A percentile compares a stretch with the other conserved stretches of the same genome.
phyloP scores from a whole-genome alignment of 1,140 invertebrate species.

The Riptortus pedestris region DNA sequence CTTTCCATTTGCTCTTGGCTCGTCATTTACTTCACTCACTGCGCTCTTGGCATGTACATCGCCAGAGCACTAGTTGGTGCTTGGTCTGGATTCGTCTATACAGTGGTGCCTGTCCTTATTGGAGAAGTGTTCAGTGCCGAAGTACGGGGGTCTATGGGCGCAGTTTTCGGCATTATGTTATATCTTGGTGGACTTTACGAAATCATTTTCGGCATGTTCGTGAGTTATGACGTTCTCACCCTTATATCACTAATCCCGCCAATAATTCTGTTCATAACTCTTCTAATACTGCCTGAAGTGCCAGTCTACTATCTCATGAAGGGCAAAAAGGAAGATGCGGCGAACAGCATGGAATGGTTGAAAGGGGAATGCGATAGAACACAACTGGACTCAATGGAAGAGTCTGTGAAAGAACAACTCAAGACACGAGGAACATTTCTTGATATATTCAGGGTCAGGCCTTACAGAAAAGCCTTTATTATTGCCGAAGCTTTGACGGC shows the following conservation, averaged over 20 bases:
- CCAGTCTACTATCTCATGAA: conserved; percentile 57
- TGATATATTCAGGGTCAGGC: conserved; percentile 18
- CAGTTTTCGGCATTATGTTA: conserved; percentile 66
- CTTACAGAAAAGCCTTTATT: conserved; percentile 46
- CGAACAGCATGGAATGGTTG: conserved; percentile 52
- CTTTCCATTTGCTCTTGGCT: conserved; percentile 40
- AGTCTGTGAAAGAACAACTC: conserved; percentile 21
- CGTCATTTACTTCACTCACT: conserved; percentile 39
- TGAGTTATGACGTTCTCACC: conserved; percentile 55
- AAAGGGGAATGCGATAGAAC: conserved; percentile 35
- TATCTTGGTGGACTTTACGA: conserved; percentile 62
- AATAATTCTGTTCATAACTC: conserved; percentile 50
- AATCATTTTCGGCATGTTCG: conserved; percentile 60
- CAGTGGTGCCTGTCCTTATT: conserved; percentile 53
- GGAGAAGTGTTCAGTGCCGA: conserved; percentile 41
- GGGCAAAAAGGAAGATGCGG: conserved; percentile 49
- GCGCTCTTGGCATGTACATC: conserved; percentile 20
- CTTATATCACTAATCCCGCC: conserved; percentile 50
- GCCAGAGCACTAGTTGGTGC: conserved; percentile 42
- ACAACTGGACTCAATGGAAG: conserved; percentile 24
- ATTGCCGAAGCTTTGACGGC: conserved; percentile 53
- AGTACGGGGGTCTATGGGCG: conserved; percentile 41
- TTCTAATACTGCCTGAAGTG: conserved; percentile 68
- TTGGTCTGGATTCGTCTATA: conserved; percentile 59
- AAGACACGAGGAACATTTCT: conserved; percentile 15